phyloP scores from a whole-genome alignment of 2,113 vertebrate genomes.

The Emydocephalus ijimae region DNA sequence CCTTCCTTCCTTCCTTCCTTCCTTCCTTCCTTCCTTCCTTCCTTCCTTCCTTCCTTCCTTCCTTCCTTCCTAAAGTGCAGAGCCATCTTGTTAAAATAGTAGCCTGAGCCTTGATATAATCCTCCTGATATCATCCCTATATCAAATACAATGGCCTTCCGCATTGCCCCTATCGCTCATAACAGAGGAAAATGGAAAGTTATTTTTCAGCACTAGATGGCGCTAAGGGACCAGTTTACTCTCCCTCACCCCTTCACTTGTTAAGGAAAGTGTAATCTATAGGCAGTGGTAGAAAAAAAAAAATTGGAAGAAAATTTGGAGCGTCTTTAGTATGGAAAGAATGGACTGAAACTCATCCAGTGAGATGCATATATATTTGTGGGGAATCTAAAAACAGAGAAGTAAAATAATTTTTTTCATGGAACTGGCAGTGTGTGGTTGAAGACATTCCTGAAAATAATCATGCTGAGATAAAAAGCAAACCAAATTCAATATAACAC shows the following conservation, averaged over 20 bases:
- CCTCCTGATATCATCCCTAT: background rate
- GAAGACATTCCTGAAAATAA: accelerated
- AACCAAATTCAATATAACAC: background rate
- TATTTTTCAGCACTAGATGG: slow-evolving; percentile 55
- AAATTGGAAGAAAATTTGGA: background rate
- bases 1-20: background rate
- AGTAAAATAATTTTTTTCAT: background rate
- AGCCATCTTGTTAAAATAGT: background rate
- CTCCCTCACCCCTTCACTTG: accelerated
- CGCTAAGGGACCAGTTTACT: slow-evolving; percentile 23
- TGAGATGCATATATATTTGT: accelerated
- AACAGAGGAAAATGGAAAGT: background rate
- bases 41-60: background rate
- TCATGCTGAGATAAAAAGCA: accelerated
- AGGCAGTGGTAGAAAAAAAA: background rate
- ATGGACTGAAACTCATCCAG: accelerated
- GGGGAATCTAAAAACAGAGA: background rate
- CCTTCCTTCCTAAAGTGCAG: background rate
- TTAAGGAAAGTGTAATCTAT: accelerated
- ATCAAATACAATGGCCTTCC: background rate
- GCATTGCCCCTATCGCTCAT: background rate
- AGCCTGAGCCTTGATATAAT: background rate
- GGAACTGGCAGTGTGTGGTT: background rate
- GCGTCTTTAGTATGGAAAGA: background rate
- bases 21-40: background rate